Conservation (phyloP, 2,888 invertebrate species). For the Limnephilus auricula region DNA sequence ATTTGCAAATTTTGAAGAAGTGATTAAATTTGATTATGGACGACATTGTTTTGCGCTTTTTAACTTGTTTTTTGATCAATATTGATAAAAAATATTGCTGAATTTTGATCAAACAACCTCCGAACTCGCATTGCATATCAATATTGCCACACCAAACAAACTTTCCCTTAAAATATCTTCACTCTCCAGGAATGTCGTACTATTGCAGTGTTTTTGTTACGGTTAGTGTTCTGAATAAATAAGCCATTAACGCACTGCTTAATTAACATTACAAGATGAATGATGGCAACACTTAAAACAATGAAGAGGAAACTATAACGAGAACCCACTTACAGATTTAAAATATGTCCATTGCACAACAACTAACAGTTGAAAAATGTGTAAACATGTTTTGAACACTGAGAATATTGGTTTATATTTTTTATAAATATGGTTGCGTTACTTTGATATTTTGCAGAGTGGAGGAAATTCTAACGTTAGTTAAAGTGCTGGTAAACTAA, state of each 20-base stretch:
- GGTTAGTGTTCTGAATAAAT: conserved; percentile 36
- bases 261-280: conserved; percentile 11
- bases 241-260: conserved; percentile 29
- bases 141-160: not conserved
- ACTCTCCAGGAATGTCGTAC: not conserved
- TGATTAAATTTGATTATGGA: too few species aligned
- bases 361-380: not conserved
- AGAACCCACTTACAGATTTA: conserved; percentile 14
- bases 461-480: not conserved
- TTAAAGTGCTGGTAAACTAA: not conserved
- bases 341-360: not conserved
- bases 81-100: too few species aligned
- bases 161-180: not conserved
- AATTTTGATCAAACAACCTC: too few species aligned
- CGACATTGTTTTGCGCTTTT: too few species aligned
- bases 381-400: not conserved
- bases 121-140: too few species aligned
- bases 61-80: too few species aligned
- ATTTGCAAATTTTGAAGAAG: too few species aligned
- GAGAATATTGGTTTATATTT: not conserved
- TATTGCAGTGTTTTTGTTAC: not conserved
- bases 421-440: not conserved
- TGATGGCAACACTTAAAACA: conserved; percentile 38
- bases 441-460: not conserved
- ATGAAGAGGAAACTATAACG: conserved; percentile 31